Evolutionary conservation across 2,888 invertebrate species (phyloP).

Genomic region (Nemoura dubitans): DNA sequence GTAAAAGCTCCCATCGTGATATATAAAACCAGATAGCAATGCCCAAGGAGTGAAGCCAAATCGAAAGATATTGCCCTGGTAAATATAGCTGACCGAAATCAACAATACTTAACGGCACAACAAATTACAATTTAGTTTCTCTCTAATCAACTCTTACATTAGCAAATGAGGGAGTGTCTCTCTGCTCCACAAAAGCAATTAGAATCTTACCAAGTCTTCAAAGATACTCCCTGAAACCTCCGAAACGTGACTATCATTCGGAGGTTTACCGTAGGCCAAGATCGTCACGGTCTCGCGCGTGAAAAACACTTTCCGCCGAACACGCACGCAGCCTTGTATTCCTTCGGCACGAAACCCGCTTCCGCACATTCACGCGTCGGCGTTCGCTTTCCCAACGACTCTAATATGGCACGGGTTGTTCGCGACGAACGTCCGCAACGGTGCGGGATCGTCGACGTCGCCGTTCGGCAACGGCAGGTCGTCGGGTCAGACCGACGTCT

Average conservation of each 20-base stretch:
- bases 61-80: slow-evolving; percentile 41
- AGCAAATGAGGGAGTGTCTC: not conserved
- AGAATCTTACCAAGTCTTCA: not conserved
- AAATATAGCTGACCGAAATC: slow-evolving; percentile 1
- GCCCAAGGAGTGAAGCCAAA: not conserved
- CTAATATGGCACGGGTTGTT: slow-evolving; percentile 44
- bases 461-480: slow-evolving; percentile 36
- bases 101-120: not conserved
- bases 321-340: not conserved
- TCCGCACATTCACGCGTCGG: not conserved
- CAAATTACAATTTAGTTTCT: not conserved
- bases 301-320: not conserved
- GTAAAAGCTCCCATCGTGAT: slow-evolving; percentile 36
- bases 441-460: not conserved
- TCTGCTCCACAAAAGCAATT: not conserved
- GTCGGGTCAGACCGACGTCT: slow-evolving; percentile 61
- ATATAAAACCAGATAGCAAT: slow-evolving; percentile 15
- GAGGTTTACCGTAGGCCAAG: not conserved
- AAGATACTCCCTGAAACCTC: not conserved
- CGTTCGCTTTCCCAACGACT: slow-evolving; percentile 24
- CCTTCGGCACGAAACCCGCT: not conserved
- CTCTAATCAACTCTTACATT: not conserved
- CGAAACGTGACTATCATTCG: not conserved
- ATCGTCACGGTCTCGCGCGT: not conserved
- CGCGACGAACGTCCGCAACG: slow-evolving; percentile 22